Evolutionary conservation across 2,113 vertebrate genomes (phyloP), one percentile per base, ranked within the genome.

Genomic region (Nothoprocta perdicaria): DNA sequence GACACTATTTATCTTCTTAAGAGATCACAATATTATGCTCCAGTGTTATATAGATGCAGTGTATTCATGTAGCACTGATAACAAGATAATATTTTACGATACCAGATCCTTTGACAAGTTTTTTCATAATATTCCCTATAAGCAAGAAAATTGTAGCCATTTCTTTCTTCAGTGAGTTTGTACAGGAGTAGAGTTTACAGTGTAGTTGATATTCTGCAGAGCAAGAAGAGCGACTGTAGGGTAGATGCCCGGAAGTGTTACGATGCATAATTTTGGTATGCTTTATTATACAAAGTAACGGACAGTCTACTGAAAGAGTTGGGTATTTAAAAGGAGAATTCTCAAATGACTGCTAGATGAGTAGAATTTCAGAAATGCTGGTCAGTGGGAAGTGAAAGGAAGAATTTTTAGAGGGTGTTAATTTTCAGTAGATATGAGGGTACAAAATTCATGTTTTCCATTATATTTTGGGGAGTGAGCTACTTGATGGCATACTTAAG

Each of bases 21-120:
- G 62, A 55, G 5, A 31, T 93, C n/a, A 74, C 3, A 40, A 9
- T 80, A 10, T 52, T 62, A 48, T 69, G 12, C 6, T 73, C 24
- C 50, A 61, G 4, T 68, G 50, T 61, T 91, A 62, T 26, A 78
- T 4, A 31, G 29, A 80, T 55, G 7, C 4, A 40, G 7, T 55
- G 43, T 41, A 58, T 84, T 74, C 41, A n/a, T 43, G 19, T 29
- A 86, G 6, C 17, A n/a, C 33, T 76, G 40, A 72, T 75, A 66
- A 84, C 61, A 60, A 77, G 52, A 66, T 65, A 57, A 6, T 61
- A 53, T 85, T 79, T 86, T 72, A 72, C 81, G 38, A 74, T 41
- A 76, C 0, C 0, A 6, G 19, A 84, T 10, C 5, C 27, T 72
- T 65, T 55, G 31, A 75, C 10, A 41, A 9, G 3, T 0, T 12